These are phyloP conservation scores for Reticulitermes speratus DNA, from an alignment of 1,140 invertebrate genomes.

Conservation along the genomic window DNA sequence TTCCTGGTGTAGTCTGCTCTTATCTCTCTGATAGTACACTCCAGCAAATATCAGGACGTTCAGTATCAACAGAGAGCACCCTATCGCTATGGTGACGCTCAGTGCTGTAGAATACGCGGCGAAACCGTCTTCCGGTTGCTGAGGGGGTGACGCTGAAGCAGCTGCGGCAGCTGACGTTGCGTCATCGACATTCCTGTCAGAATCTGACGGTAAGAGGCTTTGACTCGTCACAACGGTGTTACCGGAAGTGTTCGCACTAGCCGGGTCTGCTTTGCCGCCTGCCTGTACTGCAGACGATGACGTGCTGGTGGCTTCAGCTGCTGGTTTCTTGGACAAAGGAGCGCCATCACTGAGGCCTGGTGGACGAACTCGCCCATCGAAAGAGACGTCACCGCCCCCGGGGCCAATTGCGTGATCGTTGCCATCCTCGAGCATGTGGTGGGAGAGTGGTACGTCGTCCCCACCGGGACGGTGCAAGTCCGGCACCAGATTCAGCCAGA, in stretches of 20 bases:
- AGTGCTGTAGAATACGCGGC: conserved; percentile 84
- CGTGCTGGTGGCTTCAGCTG: conserved; percentile 26
- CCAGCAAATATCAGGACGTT: conserved; percentile 93
- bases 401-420: conserved; percentile 49
- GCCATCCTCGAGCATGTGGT: conserved; percentile 78
- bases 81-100: conserved; percentile 92
- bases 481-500: conserved; percentile 94
- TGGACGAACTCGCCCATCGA: conserved; percentile 41
- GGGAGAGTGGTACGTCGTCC: conserved; percentile 78
- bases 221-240: conserved; percentile 35
- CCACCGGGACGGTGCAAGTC: conserved; percentile 89
- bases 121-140: conserved; percentile 77
- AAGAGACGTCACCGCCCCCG: conserved; percentile 41
- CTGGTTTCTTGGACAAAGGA: conserved; percentile 44
- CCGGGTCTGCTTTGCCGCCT: not conserved
- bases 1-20: conserved; percentile 59
- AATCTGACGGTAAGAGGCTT: conserved; percentile 35
- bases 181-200: conserved; percentile 35
- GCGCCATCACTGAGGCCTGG: conserved; percentile 46
- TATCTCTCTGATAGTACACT: conserved; percentile 90
- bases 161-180: conserved; percentile 35
- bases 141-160: conserved; percentile 40
- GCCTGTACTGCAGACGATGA: not conserved
- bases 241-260: conserved; percentile 44
- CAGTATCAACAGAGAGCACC: conserved; percentile 83